A percentile compares a stretch with the other conserved stretches of the same genome.
phyloP scores from a whole-genome alignment of 2,797 vertebrate genomes.

The Platyrinchus mystaceus region DNA sequence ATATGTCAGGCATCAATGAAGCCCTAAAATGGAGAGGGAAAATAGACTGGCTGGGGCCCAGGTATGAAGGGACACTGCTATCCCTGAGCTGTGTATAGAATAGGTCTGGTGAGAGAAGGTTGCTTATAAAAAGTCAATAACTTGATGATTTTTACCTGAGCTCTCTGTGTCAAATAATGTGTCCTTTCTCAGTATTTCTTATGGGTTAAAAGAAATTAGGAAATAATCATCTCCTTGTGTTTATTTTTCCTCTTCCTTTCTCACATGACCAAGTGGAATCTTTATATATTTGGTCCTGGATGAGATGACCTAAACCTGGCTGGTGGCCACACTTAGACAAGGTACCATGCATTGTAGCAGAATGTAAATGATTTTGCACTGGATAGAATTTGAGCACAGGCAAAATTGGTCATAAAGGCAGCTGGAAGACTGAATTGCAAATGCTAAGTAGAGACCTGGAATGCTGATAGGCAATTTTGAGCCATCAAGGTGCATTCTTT shows the following conservation, averaged over 20 bases:
- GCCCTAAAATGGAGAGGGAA: not conserved
- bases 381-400: not conserved
- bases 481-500: not conserved
- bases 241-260: not conserved
- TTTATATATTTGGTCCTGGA: not conserved
- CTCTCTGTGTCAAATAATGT: not conserved
- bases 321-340: not conserved
- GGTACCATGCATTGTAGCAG: not conserved
- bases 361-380: not conserved
- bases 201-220: not conserved
- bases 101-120: not conserved
- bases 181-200: not conserved
- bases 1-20: not conserved
- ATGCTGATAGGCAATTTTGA: not conserved
- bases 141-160: not conserved
- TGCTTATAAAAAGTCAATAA: not conserved
- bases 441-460: not conserved
- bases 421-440: not conserved
- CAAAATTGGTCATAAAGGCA: not conserved
- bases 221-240: not conserved
- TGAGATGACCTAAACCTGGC: not conserved
- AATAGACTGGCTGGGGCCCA: not conserved
- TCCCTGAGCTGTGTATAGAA: not conserved
- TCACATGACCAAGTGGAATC: not conserved
- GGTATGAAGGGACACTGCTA: not conserved